Conservation (phyloP, 64 coral and sea anemone genomes). For the Montipora sp. region DNA sequence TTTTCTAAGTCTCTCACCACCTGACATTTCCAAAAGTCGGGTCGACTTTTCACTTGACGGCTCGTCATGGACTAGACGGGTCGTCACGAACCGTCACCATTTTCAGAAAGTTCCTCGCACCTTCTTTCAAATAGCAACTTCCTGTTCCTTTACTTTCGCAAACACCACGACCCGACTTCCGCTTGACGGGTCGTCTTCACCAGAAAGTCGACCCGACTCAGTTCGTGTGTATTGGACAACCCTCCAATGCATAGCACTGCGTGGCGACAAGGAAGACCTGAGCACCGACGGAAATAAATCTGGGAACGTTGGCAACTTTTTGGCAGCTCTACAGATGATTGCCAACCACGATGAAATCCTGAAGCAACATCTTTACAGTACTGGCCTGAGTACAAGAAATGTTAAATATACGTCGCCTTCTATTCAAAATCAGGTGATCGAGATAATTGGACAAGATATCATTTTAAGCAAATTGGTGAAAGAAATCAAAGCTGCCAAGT, state of each 20-base stretch:
- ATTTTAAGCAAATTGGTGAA: conserved; percentile 45
- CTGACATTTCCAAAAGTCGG: too few species aligned
- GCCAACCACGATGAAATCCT: conserved; percentile 44
- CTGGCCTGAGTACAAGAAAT: conserved; percentile 26
- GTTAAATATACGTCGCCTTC: conserved; percentile 59
- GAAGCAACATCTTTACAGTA: conserved; percentile 30
- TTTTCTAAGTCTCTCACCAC: too few species aligned
- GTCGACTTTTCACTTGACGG: too few species aligned
- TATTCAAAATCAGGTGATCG: conserved; percentile 71
- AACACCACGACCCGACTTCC: too few species aligned
- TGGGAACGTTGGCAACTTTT: conserved; percentile 60
- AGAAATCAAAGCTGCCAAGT: conserved; percentile 52
- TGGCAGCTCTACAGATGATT: conserved; percentile 71
- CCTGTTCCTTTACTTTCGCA: too few species aligned
- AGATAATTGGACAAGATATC: conserved; percentile 74
- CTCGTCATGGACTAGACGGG: too few species aligned
- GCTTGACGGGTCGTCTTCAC: too few species aligned
- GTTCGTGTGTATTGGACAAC: too few species aligned
- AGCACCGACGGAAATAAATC: not conserved
- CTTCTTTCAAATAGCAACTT: too few species aligned
- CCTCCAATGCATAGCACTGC: not conserved
- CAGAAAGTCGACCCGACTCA: too few species aligned
- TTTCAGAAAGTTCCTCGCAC: too few species aligned
- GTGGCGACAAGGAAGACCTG: conserved; percentile 43
- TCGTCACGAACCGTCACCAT: too few species aligned